Evolutionary conservation across 1,140 invertebrate species (phyloP).

Genomic region (Achroia grisella): DNA sequence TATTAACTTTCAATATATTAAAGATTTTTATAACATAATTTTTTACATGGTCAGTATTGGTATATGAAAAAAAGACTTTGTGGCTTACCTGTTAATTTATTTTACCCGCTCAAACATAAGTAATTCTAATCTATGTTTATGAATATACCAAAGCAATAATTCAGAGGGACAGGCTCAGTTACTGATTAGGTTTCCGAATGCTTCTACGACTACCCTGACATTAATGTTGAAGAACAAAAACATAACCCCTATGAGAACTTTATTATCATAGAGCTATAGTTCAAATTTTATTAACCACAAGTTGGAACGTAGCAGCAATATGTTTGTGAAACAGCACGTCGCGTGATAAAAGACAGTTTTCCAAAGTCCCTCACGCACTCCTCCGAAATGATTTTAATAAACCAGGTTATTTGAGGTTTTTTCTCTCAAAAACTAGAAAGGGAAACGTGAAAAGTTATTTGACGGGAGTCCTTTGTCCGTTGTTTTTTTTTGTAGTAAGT

Average conservation of each 20-base stretch:
- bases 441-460: constrained; percentile 19
- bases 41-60: too few species aligned
- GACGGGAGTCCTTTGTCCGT: not conserved
- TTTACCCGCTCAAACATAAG: constrained; percentile 33
- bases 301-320: not conserved
- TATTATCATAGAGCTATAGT: not conserved
- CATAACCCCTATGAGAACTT: not conserved
- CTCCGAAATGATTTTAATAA: constrained; percentile 69
- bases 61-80: too few species aligned
- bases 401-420: constrained; percentile 59
- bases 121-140: constrained; percentile 52
- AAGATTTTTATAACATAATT: too few species aligned
- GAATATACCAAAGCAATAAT: constrained; percentile 38
- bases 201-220: not conserved
- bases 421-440: constrained; percentile 19
- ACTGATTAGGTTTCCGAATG: constrained; percentile 40
- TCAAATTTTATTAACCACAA: not conserved
- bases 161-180: constrained; percentile 36
- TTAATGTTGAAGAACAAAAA: not conserved
- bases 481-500: too few species aligned
- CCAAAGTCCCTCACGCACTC: constrained; percentile 52
- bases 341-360: constrained; percentile 51
- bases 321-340: constrained; percentile 13
- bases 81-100: constrained; percentile 9
- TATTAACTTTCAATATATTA: too few species aligned